These are phyloP conservation scores for Cosmopolites sordidus DNA, from an alignment of 2,888 invertebrate genomes.

Conservation along the genomic window DNA sequence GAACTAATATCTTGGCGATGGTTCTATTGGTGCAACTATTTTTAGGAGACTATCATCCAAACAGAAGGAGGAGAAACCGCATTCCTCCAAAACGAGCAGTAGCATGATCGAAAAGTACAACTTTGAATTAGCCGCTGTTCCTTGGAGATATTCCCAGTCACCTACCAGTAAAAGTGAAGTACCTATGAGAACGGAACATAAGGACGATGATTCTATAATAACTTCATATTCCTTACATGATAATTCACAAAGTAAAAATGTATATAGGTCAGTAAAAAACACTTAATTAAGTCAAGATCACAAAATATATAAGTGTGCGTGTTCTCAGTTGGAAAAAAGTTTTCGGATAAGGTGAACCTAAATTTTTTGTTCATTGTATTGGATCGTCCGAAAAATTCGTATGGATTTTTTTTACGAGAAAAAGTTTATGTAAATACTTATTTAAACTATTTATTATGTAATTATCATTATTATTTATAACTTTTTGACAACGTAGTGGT, in stretches of 20 bases:
- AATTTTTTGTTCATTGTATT: no score
- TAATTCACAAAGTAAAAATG: slow-evolving; percentile 7
- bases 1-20: not conserved
- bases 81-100: slow-evolving; percentile 6
- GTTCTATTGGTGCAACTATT: not conserved
- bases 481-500: no score
- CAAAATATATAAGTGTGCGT: no score
- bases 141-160: slow-evolving; percentile 18
- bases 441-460: no score
- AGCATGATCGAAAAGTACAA: slow-evolving; percentile 11
- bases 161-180: slow-evolving; percentile 3
- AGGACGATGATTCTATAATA: slow-evolving; percentile 16
- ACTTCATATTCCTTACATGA: slow-evolving; percentile 12
- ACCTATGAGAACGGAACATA: not conserved
- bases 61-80: slow-evolving; percentile 23
- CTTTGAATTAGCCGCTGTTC: slow-evolving; percentile 18
- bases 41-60: slow-evolving; percentile 23
- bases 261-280: slow-evolving; percentile 21
- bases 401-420: no score
- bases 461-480: no score
- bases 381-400: no score
- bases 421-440: no score
- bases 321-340: no score
- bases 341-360: no score
- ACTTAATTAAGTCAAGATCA: no score